Evolutionary conservation across 2,888 invertebrate species (phyloP).

Genomic region (Julus scandinavius): DNA sequence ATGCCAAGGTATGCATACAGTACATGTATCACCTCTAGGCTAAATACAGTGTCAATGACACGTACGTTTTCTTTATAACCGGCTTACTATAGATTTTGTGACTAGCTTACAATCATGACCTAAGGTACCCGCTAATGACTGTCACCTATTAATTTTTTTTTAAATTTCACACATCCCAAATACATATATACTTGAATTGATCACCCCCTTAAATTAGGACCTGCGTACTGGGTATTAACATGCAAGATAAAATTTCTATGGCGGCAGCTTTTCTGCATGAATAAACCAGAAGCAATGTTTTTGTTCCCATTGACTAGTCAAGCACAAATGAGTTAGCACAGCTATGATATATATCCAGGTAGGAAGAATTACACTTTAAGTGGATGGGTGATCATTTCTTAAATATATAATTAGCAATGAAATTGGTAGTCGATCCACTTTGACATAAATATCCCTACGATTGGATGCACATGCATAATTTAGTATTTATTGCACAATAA

Average conservation of each 20-base stretch:
- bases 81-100: not conserved
- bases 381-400: constrained; percentile 27
- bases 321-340: not conserved
- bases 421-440: not conserved
- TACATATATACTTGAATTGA: not conserved
- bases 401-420: constrained; percentile 24
- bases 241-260: not conserved
- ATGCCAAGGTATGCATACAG: too few species aligned
- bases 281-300: not conserved
- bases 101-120: not conserved
- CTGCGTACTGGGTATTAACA: not conserved
- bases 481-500: not conserved
- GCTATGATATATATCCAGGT: not conserved
- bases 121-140: not conserved
- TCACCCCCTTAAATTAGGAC: not conserved
- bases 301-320: not conserved
- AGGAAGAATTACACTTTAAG: not conserved
- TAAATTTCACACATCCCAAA: not conserved
- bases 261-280: not conserved
- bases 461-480: not conserved
- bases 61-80: not conserved
- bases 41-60: too few species aligned
- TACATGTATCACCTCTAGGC: too few species aligned
- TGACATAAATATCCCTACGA: not conserved
- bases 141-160: not conserved